Evolutionary conservation across 2,888 invertebrate genomes (phyloP).

Genomic region (Tubulanus polymorphus): DNA sequence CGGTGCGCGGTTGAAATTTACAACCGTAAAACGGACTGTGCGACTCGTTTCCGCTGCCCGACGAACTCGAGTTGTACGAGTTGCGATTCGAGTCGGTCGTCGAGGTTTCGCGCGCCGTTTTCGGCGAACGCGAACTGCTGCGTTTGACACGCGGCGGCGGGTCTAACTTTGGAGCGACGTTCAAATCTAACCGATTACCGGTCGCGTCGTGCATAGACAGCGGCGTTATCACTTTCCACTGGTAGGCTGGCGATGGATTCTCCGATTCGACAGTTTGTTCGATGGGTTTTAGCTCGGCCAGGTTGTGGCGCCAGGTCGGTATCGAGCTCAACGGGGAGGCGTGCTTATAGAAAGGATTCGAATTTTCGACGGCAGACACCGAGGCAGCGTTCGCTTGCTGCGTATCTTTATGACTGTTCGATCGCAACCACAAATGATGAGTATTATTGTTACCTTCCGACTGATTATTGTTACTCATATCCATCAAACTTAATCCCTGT

Average conservation of each 20-base stretch:
- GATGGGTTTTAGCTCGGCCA: too few species aligned
- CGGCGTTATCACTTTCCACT: constrained; percentile 25
- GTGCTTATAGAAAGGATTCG: not conserved
- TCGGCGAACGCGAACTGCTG: not conserved
- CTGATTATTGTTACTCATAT: not conserved
- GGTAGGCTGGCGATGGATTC: not conserved
- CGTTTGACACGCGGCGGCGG: constrained; percentile 35
- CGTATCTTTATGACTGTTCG: not conserved
- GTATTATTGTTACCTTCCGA: not conserved
- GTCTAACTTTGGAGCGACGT: constrained; percentile 31
- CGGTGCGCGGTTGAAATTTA: not conserved
- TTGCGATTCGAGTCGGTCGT: not conserved
- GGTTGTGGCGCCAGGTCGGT: not conserved
- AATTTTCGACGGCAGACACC: not conserved
- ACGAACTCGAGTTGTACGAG: not conserved
- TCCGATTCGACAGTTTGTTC: too few species aligned
- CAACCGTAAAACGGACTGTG: not conserved
- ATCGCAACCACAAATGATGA: not conserved
- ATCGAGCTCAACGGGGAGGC: not conserved
- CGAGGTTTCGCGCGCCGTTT: not conserved
- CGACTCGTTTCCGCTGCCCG: not conserved
- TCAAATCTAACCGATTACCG: constrained; percentile 25
- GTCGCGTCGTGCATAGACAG: constrained; percentile 23
- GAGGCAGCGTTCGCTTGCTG: too few species aligned
- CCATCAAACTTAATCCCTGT: too few species aligned